Conservation (phyloP, 1,140 invertebrate species). For the Parasteatoda tepidariorum region DNA sequence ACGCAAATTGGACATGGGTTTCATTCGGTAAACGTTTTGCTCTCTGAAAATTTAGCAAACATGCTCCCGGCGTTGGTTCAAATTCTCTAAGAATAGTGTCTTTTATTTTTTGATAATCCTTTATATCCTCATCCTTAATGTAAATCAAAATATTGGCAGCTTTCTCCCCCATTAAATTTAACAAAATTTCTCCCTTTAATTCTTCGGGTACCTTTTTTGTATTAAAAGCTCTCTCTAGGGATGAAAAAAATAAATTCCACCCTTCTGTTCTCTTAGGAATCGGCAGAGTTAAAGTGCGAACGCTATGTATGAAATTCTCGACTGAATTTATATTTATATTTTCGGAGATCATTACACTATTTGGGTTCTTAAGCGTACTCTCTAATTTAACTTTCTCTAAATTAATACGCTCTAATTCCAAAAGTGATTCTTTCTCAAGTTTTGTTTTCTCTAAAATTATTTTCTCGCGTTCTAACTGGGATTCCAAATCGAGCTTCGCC, state of each 20-base stretch:
- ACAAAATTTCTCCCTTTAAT: neutral
- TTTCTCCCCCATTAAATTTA: neutral
- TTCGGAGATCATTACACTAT: neutral
- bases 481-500: no score
- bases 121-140: neutral
- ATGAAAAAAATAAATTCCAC: neutral
- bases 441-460: neutral
- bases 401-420: neutral
- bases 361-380: neutral
- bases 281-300: neutral
- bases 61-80: neutral
- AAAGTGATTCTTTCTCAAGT: neutral
- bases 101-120: neutral
- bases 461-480: neutral
- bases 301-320: neutral
- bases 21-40: neutral
- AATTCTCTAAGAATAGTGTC: neutral
- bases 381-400: neutral
- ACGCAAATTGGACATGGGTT: neutral
- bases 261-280: neutral
- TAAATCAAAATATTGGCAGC: neutral
- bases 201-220: neutral
- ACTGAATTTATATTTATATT: neutral
- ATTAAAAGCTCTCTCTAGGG: no score
- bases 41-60: neutral